A percentile compares a stretch with the other conserved stretches of the same genome.
Evolutionary conservation across 1,140 invertebrate genomes (phyloP).

Genomic region (Diuraphis noxia): DNA sequence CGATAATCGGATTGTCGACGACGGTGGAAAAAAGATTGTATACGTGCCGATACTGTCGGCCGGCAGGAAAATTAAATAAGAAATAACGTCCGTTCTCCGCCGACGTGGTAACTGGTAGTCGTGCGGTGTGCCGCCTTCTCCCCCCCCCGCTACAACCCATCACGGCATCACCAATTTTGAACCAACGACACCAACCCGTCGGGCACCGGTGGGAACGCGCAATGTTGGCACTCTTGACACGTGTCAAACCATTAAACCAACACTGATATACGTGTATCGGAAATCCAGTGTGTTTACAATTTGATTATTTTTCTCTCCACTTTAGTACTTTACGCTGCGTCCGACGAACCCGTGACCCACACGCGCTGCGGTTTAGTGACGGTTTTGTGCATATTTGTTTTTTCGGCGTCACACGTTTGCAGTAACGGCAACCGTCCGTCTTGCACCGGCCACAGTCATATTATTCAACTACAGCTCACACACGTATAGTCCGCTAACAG

Average conservation of each 20-base stretch:
- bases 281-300: constrained; percentile 43
- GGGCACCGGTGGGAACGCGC: background rate
- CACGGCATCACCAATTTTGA: background rate
- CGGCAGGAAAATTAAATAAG: background rate
- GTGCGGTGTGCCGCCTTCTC: background rate
- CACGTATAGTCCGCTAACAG: background rate
- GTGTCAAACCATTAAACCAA: constrained; percentile 52
- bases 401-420: background rate
- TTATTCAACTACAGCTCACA: background rate
- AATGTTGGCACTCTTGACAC: constrained; percentile 52
- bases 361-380: background rate
- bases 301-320: constrained; percentile 18
- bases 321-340: background rate
- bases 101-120: no score
- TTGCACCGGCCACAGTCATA: background rate
- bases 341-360: background rate
- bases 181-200: background rate
- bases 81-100: background rate
- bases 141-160: background rate
- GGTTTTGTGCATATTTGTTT: background rate
- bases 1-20: background rate
- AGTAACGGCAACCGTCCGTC: background rate
- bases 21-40: background rate
- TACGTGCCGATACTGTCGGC: background rate
- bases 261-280: constrained; percentile 52